These are phyloP conservation scores for Seriola rivoliana DNA, from an alignment of 2,113 vertebrate species.

Conservation along the genomic window DNA sequence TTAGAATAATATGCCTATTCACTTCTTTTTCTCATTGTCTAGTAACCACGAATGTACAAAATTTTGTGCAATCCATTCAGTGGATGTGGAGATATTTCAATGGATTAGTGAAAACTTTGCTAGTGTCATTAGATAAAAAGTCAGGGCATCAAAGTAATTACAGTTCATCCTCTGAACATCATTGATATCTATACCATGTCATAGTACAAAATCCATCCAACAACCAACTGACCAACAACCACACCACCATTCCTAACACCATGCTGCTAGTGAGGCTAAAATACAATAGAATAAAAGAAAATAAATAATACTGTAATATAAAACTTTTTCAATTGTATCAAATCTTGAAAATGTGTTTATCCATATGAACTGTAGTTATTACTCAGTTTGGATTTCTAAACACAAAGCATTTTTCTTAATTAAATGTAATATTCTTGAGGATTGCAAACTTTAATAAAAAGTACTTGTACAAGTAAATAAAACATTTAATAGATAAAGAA, in stretches of 20 bases:
- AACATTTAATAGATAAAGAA: not conserved
- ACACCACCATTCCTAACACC: too few relatives aligned
- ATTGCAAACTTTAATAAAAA: too few relatives aligned
- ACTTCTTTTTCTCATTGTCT: not conserved
- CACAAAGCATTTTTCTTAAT: not conserved
- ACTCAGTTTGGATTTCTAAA: not conserved
- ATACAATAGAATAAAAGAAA: too few relatives aligned
- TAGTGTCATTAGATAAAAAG: not conserved
- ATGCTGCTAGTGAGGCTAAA: too few relatives aligned
- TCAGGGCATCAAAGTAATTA: not conserved
- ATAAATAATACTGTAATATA: too few relatives aligned
- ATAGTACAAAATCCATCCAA: not conserved
- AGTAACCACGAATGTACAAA: not conserved
- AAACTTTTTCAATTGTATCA: too few relatives aligned
- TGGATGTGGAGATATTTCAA: too few relatives aligned
- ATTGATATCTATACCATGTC: not conserved
- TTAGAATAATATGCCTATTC: not conserved
- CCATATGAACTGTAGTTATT: too few relatives aligned
- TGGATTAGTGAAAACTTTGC: not conserved
- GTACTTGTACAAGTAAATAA: not conserved
- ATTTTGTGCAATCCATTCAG: not conserved
- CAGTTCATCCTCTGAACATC: not conserved
- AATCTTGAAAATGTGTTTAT: too few relatives aligned
- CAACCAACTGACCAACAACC: not conserved
- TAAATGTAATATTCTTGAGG: too few relatives aligned